Evolutionary conservation across 2,888 invertebrate genomes (phyloP), one percentile per base, ranked within the genome.

Genomic region (Cheilosia impressa): DNA sequence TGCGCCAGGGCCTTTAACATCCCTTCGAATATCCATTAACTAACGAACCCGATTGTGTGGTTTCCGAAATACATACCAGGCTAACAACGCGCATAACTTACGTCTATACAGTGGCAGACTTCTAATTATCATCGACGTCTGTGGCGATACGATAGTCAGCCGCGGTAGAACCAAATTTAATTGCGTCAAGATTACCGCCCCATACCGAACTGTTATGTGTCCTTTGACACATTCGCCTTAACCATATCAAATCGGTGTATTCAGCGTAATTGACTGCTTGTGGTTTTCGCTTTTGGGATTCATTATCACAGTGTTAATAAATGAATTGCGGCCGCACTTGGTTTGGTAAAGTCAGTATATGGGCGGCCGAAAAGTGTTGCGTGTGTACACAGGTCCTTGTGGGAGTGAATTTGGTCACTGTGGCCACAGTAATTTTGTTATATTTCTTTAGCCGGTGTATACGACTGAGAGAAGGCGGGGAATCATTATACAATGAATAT

Each of bases 231-330:
- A 73, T 66, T 66, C 45, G 45, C 34, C 58, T 52, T 53, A 50
- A 63, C 58, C 73, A 60, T 57, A 71, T 69, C 63, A 76, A 69
- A 81, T 81, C 63, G 69, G 50, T 55, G 57, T 66, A 65, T 69
- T 81, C 69, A 76, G 76, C 76, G 31, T 76, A 76, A 81, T 81
- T 63, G 81, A 81, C 81, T 76, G 63, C 69, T 68, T 75, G 68
- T 53, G 80, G 81, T 76, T 57, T 55, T 43, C 63, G 57, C 41
- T 60, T 38, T 38, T 10, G n/a, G 24, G 31, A 63, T 63, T 75
- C 69, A 69, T 75, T 53, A 57, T 53, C 62, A 27, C n/a, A 9
- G 22, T 24, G 19, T 43, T 55, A 31, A 41, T 45, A 24, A 45
- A 34, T 45, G 63, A 47, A 58, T 47, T 57, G 57, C 13, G 57